Base-by-base conservation (phyloP, 2,888 invertebrate species). In the Tortricodes alternella region DNA sequence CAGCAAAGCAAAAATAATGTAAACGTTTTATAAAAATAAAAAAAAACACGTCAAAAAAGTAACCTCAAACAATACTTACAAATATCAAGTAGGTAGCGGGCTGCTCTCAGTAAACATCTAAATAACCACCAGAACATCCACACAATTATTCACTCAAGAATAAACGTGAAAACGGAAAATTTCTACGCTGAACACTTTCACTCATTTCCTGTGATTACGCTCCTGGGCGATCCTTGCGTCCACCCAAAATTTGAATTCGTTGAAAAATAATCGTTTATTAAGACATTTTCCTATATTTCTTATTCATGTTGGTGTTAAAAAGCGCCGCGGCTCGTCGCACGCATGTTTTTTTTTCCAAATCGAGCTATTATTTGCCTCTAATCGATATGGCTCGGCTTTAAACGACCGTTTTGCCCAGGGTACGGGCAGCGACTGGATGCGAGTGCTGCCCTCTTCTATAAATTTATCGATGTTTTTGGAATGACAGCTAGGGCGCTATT, bases 371-470 rank as follows among this genome's bases (percentile, higher is more conserved):
- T 23, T 41, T 2, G 34, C 2, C 4, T 15, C 6, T n/a, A 38
- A 56, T 56, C 44, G 49, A 44, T 56, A 56, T 7, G 9, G 18
- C 16, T 19, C 11, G 15, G 7, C 9, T 1, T 3, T 1, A 21
- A 5, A 19, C 56, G 37, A 18, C 56, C 50, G 18, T 21, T 44
- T 16, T 32, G 43, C 44, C 56, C 37, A 37, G 56, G 56, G 13
- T 2, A 23, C 56, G 56, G 56, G 56, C 56, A 3, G 37, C 27
- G 15, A 56, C 56, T 56, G 50, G 27, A 2, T 53, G 34, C 35
- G 24, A 46, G 46, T 46, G 34, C 21, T 49, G 35, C 27, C 51
- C 51, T 23, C 29, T 27, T 8, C 38, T 23, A 37, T 13, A 27
- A 44, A 44, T 44, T 44, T 44, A 44, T 44, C 44, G 44, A 44